phyloP scores from a whole-genome alignment of 2,888 invertebrate species.

The Phengaris alcon region DNA sequence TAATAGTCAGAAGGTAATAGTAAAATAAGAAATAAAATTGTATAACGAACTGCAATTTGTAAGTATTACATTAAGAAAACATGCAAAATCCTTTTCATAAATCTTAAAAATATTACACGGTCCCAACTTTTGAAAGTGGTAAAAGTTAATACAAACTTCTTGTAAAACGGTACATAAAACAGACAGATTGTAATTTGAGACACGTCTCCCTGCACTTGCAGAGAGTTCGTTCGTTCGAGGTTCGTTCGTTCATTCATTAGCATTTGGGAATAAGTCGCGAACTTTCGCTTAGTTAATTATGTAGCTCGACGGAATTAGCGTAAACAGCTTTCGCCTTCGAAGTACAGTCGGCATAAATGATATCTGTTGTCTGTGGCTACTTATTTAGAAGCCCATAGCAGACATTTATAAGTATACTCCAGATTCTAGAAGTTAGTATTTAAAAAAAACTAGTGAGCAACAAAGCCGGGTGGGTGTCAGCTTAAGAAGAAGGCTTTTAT shows the following conservation, averaged over 20 bases:
- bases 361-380: not conserved
- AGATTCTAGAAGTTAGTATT: too few species aligned
- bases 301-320: slow-evolving; percentile 37
- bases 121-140: slow-evolving; percentile 16
- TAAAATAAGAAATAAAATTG: not conserved
- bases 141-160: slow-evolving; percentile 17
- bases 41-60: not conserved
- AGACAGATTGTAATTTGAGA: slow-evolving; percentile 50
- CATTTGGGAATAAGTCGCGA: slow-evolving; percentile 55
- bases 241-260: slow-evolving; percentile 57
- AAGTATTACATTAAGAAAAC: not conserved
- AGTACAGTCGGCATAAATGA: slow-evolving; percentile 15
- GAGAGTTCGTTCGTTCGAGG: slow-evolving; percentile 46
- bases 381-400: too few species aligned
- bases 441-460: too few species aligned
- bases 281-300: slow-evolving; percentile 48
- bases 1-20: too few species aligned
- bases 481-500: too few species aligned
- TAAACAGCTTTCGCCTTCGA: slow-evolving; percentile 32
- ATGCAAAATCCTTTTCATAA: not conserved
- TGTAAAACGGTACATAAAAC: slow-evolving; percentile 31
- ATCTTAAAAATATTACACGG: slow-evolving; percentile 9
- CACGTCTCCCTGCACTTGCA: slow-evolving; percentile 55
- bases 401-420: too few species aligned
- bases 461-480: too few species aligned